Conservation (phyloP, 2,113 vertebrate species). For the Mesoclemmys tuberculata region DNA sequence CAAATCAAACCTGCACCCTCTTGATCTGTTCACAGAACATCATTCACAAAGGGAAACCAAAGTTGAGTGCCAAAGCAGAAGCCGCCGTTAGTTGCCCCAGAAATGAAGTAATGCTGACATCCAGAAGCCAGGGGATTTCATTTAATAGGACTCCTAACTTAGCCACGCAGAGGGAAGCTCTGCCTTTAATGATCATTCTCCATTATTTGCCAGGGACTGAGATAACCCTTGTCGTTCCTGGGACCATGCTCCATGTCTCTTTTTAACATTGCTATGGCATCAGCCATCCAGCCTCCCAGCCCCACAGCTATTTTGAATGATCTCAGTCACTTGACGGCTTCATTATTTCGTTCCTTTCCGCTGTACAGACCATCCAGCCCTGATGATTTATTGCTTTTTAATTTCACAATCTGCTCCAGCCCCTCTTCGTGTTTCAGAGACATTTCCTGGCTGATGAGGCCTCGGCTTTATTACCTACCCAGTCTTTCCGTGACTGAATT, state of each 20-base stretch:
- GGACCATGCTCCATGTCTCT: not conserved
- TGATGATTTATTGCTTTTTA: not conserved
- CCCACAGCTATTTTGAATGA: not conserved
- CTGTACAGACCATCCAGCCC: not conserved
- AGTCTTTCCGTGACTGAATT: not conserved
- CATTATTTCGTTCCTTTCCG: not conserved
- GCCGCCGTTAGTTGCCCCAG: not conserved
- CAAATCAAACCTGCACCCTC: constrained; percentile 17
- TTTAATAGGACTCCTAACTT: not conserved
- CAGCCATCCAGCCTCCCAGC: not conserved
- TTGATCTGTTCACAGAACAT: not conserved
- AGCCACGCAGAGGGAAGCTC: not conserved
- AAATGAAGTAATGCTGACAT: not conserved
- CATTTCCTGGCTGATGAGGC: not conserved
- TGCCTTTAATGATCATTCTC: not conserved
- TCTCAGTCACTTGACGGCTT: not conserved
- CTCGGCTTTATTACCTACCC: not conserved
- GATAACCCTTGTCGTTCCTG: not conserved
- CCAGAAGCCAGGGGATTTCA: not conserved
- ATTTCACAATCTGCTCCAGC: not conserved
- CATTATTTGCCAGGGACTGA: not conserved
- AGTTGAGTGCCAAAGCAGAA: not conserved
- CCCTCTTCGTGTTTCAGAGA: not conserved
- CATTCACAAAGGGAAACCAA: not conserved
- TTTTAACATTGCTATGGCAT: not conserved